These are phyloP conservation scores for Nyctibius grandis DNA, from an alignment of 2,797 vertebrate species.

Conservation along the genomic window DNA sequence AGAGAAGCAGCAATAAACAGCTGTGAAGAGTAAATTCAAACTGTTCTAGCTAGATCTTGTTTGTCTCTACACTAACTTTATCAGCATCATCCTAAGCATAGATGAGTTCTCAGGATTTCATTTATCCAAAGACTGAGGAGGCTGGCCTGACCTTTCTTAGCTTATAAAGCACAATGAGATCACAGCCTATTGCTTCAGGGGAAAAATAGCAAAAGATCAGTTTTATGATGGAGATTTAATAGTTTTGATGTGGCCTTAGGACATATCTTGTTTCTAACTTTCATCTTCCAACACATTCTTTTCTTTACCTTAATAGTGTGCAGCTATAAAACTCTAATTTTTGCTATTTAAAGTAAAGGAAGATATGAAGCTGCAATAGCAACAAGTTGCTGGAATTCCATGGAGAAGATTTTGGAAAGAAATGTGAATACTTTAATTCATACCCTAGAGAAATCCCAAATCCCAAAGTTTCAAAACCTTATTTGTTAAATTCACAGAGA, in stretches of 20 bases:
- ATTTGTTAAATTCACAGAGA: conserved; percentile 8
- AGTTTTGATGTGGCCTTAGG: background rate
- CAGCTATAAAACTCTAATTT: background rate
- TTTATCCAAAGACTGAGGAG: background rate
- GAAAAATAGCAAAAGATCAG: background rate
- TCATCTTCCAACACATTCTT: background rate
- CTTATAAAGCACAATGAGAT: background rate
- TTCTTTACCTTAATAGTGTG: background rate
- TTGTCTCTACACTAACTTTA: conserved; percentile 14
- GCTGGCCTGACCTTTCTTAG: background rate
- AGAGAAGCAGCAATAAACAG: conserved; percentile 8
- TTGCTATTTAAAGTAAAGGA: background rate
- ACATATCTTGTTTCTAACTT: background rate
- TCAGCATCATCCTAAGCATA: background rate
- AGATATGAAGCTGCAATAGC: background rate
- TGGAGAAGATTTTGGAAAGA: conserved; percentile 2
- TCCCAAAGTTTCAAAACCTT: background rate
- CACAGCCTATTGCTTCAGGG: background rate
- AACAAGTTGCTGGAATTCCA: background rate
- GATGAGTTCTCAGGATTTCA: background rate
- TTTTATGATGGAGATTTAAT: background rate
- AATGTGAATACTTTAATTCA: background rate
- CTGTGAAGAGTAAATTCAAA: conserved; percentile 42
- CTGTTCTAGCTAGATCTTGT: conserved; percentile 10
- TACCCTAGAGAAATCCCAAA: background rate